Evolutionary conservation across 1,140 invertebrate species (phyloP).

Genomic region (Oncopodura yosiiana): DNA sequence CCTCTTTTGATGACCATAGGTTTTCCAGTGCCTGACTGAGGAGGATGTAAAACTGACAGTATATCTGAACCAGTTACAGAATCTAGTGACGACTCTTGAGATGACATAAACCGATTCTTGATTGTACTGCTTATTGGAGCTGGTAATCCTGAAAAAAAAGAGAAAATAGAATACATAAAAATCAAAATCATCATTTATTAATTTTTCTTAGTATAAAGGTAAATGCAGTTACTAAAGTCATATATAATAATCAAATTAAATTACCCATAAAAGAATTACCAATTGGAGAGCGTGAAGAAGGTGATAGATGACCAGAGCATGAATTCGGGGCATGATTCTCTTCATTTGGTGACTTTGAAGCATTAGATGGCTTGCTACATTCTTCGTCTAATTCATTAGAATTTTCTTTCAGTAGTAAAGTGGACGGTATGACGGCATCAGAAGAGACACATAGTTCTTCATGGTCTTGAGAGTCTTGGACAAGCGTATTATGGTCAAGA

Average conservation of each 20-base stretch:
- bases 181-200: not conserved
- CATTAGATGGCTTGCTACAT: slow-evolving; percentile 15
- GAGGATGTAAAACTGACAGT: slow-evolving; percentile 24
- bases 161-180: too few species aligned
- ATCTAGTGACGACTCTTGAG: slow-evolving; percentile 6
- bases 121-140: not conserved
- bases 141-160: not conserved
- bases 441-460: too few species aligned
- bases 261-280: slow-evolving; percentile 4
- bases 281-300: slow-evolving; percentile 9
- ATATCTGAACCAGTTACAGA: slow-evolving; percentile 1
- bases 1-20: slow-evolving; percentile 54
- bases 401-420: not conserved
- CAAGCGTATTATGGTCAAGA: too few species aligned
- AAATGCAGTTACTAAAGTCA: too few species aligned
- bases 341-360: slow-evolving; percentile 6
- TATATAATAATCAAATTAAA: not conserved
- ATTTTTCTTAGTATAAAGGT: too few species aligned
- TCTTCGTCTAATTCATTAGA: slow-evolving; percentile 15
- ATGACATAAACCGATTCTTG: not conserved
- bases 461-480: too few species aligned
- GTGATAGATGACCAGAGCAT: slow-evolving; percentile 5
- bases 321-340: slow-evolving; percentile 6
- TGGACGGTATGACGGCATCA: slow-evolving; percentile 12
- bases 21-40: slow-evolving; percentile 41